Conservation (phyloP, 2,113 vertebrate species). For the Oreotragus oreotragus region DNA sequence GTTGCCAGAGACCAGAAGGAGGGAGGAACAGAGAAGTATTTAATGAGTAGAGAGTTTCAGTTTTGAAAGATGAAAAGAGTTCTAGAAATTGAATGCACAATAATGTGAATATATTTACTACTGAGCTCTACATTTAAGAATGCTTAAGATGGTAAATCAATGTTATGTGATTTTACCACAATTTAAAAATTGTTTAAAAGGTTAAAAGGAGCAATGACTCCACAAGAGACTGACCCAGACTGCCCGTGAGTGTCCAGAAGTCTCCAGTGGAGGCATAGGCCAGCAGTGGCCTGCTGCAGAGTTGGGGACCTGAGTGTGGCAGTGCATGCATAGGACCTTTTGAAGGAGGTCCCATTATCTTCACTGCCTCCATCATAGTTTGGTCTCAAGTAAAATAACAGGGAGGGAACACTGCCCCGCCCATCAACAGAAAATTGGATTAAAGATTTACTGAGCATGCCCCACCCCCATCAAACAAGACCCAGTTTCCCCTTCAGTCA, state of each 20-base stretch:
- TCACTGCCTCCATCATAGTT: not conserved
- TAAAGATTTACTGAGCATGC: not conserved
- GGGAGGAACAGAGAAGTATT: not conserved
- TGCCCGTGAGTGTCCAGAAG: not conserved
- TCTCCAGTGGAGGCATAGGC: not conserved
- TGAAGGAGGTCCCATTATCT: not conserved
- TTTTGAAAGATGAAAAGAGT: not conserved
- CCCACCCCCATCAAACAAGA: not conserved
- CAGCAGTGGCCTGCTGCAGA: not conserved
- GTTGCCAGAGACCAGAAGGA: not conserved
- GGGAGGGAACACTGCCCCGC: not conserved
- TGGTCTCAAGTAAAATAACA: not conserved
- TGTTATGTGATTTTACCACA: not conserved
- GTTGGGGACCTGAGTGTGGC: not conserved
- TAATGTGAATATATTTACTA: not conserved
- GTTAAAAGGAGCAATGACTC: not conserved
- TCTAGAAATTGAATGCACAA: not conserved
- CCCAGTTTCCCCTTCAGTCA: not conserved
- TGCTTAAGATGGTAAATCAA: not conserved
- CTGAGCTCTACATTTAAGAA: not conserved
- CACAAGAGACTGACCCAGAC: not conserved
- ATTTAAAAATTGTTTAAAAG: not conserved
- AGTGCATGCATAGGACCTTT: not conserved
- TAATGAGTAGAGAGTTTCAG: not conserved
- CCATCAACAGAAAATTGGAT: not conserved